phyloP scores from a whole-genome alignment of 2,888 invertebrate genomes.

The Sphaeridia pumilis region DNA sequence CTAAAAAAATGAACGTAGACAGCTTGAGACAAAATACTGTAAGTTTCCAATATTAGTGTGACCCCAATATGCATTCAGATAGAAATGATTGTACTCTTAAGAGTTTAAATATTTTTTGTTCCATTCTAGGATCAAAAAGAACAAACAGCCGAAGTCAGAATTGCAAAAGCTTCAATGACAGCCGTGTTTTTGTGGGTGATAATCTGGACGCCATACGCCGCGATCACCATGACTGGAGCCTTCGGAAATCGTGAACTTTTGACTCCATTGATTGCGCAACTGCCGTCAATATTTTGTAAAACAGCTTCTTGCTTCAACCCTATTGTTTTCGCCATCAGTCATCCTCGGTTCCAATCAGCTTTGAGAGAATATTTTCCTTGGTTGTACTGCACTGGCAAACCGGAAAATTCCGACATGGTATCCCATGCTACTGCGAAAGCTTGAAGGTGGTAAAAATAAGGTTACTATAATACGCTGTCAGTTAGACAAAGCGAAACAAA shows the following conservation, averaged over 20 bases:
- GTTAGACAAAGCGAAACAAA: too few relatives aligned
- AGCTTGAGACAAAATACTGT: constrained; percentile 14
- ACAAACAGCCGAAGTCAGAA: constrained; percentile 22
- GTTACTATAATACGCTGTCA: too few relatives aligned
- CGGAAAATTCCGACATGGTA: background rate
- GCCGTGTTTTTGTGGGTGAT: constrained; percentile 23
- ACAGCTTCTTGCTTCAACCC: constrained; percentile 25
- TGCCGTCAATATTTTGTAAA: constrained; percentile 21
- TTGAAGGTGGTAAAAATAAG: too few relatives aligned
- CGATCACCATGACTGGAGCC: constrained; percentile 18
- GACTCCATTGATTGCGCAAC: constrained; percentile 22
- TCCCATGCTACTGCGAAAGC: constrained; percentile 15
- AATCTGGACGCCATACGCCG: constrained; percentile 25
- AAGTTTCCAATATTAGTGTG: background rate
- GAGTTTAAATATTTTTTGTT: background rate
- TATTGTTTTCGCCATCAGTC: constrained; percentile 24
- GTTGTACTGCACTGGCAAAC: constrained; percentile 13
- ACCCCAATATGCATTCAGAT: too few relatives aligned
- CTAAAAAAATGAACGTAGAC: constrained; percentile 26
- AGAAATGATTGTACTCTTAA: background rate
- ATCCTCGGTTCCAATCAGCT: constrained; percentile 21
- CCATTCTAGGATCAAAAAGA: constrained; percentile 15
- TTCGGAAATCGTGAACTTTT: constrained; percentile 15
- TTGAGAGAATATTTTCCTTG: constrained; percentile 16
- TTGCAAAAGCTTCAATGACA: constrained; percentile 24